Conservation (phyloP, 2,113 vertebrate genomes). For the Lanius collurio region DNA sequence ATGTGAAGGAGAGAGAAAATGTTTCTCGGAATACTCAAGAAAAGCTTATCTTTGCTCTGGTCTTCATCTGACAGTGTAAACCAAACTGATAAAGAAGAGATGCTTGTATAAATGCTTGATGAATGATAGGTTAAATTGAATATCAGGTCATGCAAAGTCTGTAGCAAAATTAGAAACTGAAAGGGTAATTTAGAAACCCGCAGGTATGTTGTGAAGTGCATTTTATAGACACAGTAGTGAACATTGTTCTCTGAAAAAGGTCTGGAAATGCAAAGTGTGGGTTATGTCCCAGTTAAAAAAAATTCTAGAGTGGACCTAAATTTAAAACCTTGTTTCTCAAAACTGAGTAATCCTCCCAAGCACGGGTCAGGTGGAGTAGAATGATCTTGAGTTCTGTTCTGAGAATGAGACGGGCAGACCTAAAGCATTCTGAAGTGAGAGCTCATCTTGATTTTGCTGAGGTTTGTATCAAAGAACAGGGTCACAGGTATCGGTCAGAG, state of each 20-base stretch:
- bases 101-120: not conserved
- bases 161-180: not conserved
- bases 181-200: not conserved
- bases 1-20: not conserved
- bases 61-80: not conserved
- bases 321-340: not conserved
- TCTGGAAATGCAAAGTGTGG: not conserved
- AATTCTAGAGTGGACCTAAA: not conserved
- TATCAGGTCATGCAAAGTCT: not conserved
- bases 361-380: not conserved
- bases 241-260: not conserved
- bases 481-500: not conserved
- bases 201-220: not conserved
- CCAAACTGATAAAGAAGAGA: not conserved
- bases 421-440: not conserved
- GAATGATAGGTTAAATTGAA: not conserved
- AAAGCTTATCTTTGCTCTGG: not conserved
- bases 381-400: not conserved
- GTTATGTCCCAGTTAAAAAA: not conserved
- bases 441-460: not conserved
- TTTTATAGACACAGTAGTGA: not conserved
- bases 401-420: not conserved
- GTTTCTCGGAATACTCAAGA: not conserved
- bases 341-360: not conserved
- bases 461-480: not conserved